Evolutionary conservation across 1,140 invertebrate species (phyloP).

Genomic region (Cephus cinctus): DNA sequence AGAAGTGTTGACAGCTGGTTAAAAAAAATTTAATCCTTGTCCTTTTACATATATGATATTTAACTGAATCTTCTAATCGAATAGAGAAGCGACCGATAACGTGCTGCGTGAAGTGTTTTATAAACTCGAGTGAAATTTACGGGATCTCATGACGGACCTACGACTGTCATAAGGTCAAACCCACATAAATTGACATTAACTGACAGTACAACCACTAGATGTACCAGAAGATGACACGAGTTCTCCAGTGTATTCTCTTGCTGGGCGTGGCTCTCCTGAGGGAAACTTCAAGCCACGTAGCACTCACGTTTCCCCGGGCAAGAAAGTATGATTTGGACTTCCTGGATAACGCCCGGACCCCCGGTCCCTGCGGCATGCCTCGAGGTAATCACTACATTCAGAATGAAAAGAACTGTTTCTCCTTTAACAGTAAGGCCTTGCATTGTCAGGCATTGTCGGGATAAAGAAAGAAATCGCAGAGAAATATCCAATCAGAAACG

Average conservation of each 20-base stretch:
- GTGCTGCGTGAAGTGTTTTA: not conserved
- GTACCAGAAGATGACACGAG: slow-evolving; percentile 8
- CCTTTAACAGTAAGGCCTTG: too few species aligned
- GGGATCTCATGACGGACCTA: slow-evolving; percentile 14
- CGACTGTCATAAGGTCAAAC: too few species aligned
- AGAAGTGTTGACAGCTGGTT: slow-evolving; percentile 12
- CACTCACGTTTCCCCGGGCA: slow-evolving; percentile 82
- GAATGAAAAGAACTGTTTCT: too few species aligned
- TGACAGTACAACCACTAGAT: not conserved
- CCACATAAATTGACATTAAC: not conserved
- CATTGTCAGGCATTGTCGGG: too few species aligned
- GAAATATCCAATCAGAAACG: too few species aligned
- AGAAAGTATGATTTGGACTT: slow-evolving; percentile 90
- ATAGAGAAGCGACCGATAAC: not conserved
- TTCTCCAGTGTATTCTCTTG: slow-evolving; percentile 23
- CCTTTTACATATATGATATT: too few species aligned
- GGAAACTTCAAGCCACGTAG: slow-evolving; percentile 66
- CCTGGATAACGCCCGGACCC: slow-evolving; percentile 86
- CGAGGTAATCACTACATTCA: too few species aligned
- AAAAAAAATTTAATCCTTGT: too few species aligned
- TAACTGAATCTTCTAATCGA: not conserved
- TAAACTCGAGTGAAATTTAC: slow-evolving; percentile 16
- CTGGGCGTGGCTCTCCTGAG: slow-evolving; percentile 27
- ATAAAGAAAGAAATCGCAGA: too few species aligned
- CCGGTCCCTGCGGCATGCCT: slow-evolving; percentile 92